Percentiles rank a stretch among this genome's conserved stretches.
phyloP scores from a whole-genome alignment of 2,888 invertebrate species.

The Ichneumon xanthorius region DNA sequence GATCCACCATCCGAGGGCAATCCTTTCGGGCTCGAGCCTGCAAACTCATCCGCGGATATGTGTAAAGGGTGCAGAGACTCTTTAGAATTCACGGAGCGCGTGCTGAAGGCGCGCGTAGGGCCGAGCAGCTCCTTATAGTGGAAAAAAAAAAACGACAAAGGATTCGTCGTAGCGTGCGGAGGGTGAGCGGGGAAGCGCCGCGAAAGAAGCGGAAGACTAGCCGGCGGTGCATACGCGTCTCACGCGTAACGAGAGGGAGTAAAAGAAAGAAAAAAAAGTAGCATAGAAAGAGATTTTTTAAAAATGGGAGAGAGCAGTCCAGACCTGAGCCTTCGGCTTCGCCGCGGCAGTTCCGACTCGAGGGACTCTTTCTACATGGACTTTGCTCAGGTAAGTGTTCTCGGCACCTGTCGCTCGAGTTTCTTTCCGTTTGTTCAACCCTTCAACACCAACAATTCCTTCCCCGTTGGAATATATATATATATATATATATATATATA shows the following conservation, averaged over 20 bases:
- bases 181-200: slow-evolving; percentile 45
- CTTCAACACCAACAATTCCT: neutral
- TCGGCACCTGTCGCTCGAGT: neutral
- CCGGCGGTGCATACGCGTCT: slow-evolving; percentile 19
- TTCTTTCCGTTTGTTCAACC: neutral
- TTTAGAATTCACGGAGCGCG: slow-evolving; percentile 79
- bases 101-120: slow-evolving; percentile 76
- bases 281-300: slow-evolving; percentile 48
- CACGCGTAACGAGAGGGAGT: slow-evolving; percentile 47
- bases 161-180: slow-evolving; percentile 45
- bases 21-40: slow-evolving; percentile 66
- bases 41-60: slow-evolving; percentile 68
- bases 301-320: slow-evolving; percentile 92
- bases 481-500: no score
- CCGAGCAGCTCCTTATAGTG: slow-evolving; percentile 69
- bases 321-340: slow-evolving; percentile 93
- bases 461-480: neutral
- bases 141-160: slow-evolving; percentile 59
- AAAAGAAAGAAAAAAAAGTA: slow-evolving; percentile 38
- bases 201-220: slow-evolving; percentile 40
- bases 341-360: slow-evolving; percentile 94
- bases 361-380: slow-evolving; percentile 96
- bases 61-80: slow-evolving; percentile 70
- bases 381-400: slow-evolving; percentile 88
- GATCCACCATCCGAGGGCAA: slow-evolving; percentile 69